Percentiles rank a stretch among this genome's conserved stretches.
These are phyloP conservation scores for Argentina silus DNA, from an alignment of 2,797 vertebrate species.

Conservation along the genomic window DNA sequence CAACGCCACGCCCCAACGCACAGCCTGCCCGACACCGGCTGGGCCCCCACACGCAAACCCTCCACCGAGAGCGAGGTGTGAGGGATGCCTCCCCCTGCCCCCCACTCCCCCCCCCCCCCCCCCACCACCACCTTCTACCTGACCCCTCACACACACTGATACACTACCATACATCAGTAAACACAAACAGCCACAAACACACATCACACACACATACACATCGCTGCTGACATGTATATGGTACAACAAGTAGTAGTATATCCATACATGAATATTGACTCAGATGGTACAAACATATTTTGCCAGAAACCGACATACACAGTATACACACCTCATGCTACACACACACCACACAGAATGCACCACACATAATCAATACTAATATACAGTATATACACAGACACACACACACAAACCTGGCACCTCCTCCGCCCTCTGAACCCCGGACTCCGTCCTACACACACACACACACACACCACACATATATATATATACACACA, in stretches of 20 bases:
- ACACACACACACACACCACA: not conserved
- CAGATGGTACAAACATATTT: not conserved
- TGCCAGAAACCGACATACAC: not conserved
- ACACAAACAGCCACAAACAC: slow-evolving; percentile 24
- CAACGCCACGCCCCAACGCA: slow-evolving; percentile 86
- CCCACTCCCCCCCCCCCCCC: not conserved
- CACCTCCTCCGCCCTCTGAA: not conserved
- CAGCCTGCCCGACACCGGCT: slow-evolving; percentile 92
- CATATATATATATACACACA: slow-evolving; percentile 6
- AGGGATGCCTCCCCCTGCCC: slow-evolving; percentile 45
- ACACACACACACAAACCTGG: not conserved
- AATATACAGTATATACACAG: not conserved
- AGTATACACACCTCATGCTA: not conserved
- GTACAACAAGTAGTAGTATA: no score
- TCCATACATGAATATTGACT: slow-evolving; percentile 9
- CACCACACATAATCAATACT: not conserved
- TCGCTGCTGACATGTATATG: no score
- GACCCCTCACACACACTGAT: slow-evolving; percentile 33
- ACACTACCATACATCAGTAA: slow-evolving; percentile 56
- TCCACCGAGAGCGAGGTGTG: slow-evolving; percentile 95
- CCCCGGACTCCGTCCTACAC: not conserved
- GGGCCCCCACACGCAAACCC: slow-evolving; percentile 89
- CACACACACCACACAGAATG: not conserved
- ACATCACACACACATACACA: not conserved
- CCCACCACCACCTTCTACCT: slow-evolving; percentile 34